These are phyloP conservation scores for Carassius carassius DNA, from an alignment of 2,113 vertebrate species.

Conservation along the genomic window DNA sequence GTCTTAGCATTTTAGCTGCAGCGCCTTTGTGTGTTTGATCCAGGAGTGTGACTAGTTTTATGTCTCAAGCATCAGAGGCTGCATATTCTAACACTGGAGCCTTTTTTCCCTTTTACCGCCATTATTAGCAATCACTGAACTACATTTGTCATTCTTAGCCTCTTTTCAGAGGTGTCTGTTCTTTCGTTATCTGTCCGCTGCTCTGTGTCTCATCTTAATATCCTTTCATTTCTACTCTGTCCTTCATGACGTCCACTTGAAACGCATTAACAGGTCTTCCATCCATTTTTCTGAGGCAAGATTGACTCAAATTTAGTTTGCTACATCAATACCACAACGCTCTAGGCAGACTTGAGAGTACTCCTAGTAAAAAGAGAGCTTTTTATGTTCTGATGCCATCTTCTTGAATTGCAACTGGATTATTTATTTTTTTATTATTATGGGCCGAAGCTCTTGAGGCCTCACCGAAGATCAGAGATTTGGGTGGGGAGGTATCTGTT, in stretches of 20 bases:
- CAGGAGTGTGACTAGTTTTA: constrained; percentile 54
- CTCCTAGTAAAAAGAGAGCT: constrained; percentile 69
- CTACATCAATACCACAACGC: constrained; percentile 75
- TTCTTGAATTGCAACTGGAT: constrained; percentile 76
- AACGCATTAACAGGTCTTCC: constrained; percentile 78
- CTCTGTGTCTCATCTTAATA: constrained; percentile 73
- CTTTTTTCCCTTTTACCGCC: constrained; percentile 31
- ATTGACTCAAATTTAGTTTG: constrained; percentile 82
- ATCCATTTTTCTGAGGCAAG: constrained; percentile 78
- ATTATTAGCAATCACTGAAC: constrained; percentile 43
- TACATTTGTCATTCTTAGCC: constrained; percentile 47
- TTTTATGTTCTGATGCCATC: constrained; percentile 78
- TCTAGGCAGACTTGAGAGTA: constrained; percentile 73
- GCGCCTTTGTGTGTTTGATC: constrained; percentile 39
- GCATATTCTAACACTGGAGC: constrained; percentile 2
- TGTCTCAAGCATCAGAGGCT: constrained; percentile 56
- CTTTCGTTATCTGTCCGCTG: constrained; percentile 62
- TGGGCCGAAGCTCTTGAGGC: constrained; percentile 64
- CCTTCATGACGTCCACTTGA: constrained; percentile 78
- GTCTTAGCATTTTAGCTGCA: constrained; percentile 29
- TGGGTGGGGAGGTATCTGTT: constrained; percentile 60
- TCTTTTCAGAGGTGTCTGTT: constrained; percentile 65
- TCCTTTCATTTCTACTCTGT: constrained; percentile 80
- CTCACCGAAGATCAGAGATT: constrained; percentile 71
- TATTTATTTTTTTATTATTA: constrained; percentile 52